Percentiles rank a stretch among this genome's conserved stretches.
Conservation (phyloP, 2,888 invertebrate species). For the Limnephilus lunatus region DNA sequence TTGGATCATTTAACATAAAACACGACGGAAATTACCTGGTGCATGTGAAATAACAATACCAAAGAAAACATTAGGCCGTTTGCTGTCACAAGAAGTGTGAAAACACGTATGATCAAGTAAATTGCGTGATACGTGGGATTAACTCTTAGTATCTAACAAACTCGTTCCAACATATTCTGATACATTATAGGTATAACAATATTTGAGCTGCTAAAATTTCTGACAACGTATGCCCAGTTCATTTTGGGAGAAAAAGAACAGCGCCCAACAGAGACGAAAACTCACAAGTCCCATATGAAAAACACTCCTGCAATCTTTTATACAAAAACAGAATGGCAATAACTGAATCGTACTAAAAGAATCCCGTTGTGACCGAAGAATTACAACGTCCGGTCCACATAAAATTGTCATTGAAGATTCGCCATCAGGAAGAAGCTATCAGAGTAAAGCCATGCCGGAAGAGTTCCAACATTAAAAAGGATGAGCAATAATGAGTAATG, state of each 20-base stretch:
- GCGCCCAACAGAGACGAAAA: neutral
- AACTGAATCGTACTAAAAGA: neutral
- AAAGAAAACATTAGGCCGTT: neutral
- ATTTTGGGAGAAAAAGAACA: neutral
- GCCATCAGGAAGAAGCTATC: neutral
- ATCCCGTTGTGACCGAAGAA: neutral
- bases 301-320: neutral
- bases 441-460: neutral
- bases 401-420: neutral
- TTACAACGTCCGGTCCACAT: neutral
- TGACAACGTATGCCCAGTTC: neutral
- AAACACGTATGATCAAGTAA: neutral
- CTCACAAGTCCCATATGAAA: neutral
- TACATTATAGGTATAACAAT: neutral
- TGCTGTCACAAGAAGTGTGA: conserved; percentile 7
- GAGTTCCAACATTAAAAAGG: neutral
- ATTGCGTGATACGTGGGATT: neutral
- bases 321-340: neutral
- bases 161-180: neutral
- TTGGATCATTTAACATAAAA: conserved; percentile 44
- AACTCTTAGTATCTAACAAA: neutral
- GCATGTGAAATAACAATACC: conserved; percentile 7
- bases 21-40: conserved; percentile 35
- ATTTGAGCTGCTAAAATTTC: neutral
- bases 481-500: conserved; percentile 5